These are phyloP conservation scores for Ispidina lecontei DNA, from an alignment of 2,797 vertebrate species.

Conservation along the genomic window DNA sequence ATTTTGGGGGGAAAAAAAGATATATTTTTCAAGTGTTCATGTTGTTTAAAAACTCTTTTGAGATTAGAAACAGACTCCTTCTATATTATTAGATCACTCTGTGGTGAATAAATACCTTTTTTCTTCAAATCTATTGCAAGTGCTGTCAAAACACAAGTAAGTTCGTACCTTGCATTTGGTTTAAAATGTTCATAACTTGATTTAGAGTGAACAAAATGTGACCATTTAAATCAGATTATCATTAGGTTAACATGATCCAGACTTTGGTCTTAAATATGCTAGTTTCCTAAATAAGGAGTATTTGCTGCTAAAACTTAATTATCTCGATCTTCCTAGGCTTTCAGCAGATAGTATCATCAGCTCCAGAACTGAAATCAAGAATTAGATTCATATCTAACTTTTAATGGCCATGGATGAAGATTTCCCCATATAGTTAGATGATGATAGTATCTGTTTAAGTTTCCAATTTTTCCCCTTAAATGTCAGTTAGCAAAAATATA, in stretches of 20 bases:
- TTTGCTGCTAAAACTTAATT: background rate
- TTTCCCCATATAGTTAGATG: background rate
- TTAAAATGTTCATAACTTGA: background rate
- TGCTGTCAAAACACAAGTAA: background rate
- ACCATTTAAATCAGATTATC: background rate
- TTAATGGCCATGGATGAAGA: background rate
- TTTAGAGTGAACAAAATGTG: background rate
- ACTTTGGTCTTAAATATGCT: background rate
- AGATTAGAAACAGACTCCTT: background rate
- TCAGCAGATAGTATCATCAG: background rate
- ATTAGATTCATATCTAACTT: background rate
- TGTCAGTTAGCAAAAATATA: background rate
- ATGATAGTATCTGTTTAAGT: background rate
- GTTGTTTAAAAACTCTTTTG: background rate
- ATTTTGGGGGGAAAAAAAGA: background rate
- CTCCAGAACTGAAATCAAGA: background rate
- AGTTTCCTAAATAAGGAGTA: background rate
- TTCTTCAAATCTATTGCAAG: background rate
- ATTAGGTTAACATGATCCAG: background rate
- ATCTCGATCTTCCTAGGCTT: background rate
- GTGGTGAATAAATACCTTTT: background rate
- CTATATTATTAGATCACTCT: background rate
- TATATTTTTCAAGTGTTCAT: background rate
- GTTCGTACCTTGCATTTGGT: background rate
- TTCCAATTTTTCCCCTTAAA: background rate